Base-by-base conservation (phyloP, 2,113 vertebrate species). In the Pandion haliaetus region DNA sequence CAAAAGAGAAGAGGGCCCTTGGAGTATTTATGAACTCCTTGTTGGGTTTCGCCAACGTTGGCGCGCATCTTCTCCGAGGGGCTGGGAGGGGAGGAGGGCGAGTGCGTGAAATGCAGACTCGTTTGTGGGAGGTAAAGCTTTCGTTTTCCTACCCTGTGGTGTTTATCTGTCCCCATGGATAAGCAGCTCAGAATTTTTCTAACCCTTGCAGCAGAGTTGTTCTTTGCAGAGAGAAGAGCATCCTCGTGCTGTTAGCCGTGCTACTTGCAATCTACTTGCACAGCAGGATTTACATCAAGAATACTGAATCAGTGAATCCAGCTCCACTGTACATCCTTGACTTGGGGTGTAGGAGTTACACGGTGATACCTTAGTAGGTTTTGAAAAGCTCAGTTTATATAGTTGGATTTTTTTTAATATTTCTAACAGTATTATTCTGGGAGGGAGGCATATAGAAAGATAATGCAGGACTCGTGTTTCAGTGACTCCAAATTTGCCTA, bases 321-420 rank as follows among this genome's bases (percentile, higher is more conserved):
- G 3, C 36, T 61, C 23, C 54, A 82, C 16, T 17, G 23, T 29
- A 44, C 12, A 19, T 36, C 57, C 61, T 52, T 0, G 0, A 4
- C 38, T 74, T 57, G 17, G 40, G 13, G 10, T 66, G 31, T 8
- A 59, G 59, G 38, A 59, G 47, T 72, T 70, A 58, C n/a, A 12
- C 2, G 29, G 45, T 40, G 42, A 66, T 38, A 58, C 12, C 31
- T 79, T 10, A 29, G 23, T 8, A 78, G 29, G 17, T 69, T 93
- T 90, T 73, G 59, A 81, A 88, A 90, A 81, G 19, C 42, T 76
- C 47, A 34, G 31, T 65, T 88, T 62, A 78, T n/a, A 50, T 19
- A 76, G 17, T 7, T 86, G 63, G 21, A 38, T 45, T 77, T 88
- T 84, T 59, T 74, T 4, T 29, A 54, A 54, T 55, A 31, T 55